Conservation (phyloP, 2,888 invertebrate genomes). For the Thera obeliscata region DNA sequence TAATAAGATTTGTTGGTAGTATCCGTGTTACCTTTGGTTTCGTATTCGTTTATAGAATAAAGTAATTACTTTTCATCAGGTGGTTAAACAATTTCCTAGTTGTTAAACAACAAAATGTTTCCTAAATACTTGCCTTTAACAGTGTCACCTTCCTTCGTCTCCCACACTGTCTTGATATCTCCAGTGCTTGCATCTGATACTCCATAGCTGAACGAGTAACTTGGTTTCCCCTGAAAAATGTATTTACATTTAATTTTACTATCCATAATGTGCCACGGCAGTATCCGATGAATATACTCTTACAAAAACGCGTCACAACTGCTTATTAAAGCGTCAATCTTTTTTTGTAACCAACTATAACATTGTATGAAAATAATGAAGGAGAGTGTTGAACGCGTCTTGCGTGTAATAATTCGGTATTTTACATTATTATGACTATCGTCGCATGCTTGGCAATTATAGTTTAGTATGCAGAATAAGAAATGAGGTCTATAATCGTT, state of each 20-base stretch:
- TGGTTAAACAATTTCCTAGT: too few relatives aligned
- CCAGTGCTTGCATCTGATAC: slow-evolving; percentile 85
- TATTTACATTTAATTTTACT: slow-evolving; percentile 12
- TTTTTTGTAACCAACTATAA: slow-evolving; percentile 58
- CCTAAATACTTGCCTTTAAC: slow-evolving; percentile 74
- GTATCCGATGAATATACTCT: slow-evolving; percentile 23
- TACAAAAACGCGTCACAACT: slow-evolving; percentile 14
- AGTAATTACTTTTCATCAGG: too few relatives aligned
- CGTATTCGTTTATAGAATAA: too few relatives aligned
- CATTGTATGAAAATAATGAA: slow-evolving; percentile 41
- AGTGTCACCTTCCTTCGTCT: slow-evolving; percentile 85
- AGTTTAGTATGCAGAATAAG: slow-evolving; percentile 74
- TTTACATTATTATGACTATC: slow-evolving; percentile 67
- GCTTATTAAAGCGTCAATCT: slow-evolving; percentile 49
- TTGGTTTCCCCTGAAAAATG: slow-evolving; percentile 79
- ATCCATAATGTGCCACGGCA: background rate
- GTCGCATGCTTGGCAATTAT: slow-evolving; percentile 69
- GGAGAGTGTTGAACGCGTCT: slow-evolving; percentile 68
- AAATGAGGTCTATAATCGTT: slow-evolving; percentile 69
- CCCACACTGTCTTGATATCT: slow-evolving; percentile 86
- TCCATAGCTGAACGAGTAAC: slow-evolving; percentile 86
- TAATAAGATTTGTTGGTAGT: too few relatives aligned
- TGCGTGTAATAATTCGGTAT: slow-evolving; percentile 73
- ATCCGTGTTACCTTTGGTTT: too few relatives aligned
- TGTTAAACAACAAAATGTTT: background rate